These are phyloP conservation scores for Doris montereyensis DNA, from an alignment of 2,888 invertebrate species.

Conservation along the genomic window DNA sequence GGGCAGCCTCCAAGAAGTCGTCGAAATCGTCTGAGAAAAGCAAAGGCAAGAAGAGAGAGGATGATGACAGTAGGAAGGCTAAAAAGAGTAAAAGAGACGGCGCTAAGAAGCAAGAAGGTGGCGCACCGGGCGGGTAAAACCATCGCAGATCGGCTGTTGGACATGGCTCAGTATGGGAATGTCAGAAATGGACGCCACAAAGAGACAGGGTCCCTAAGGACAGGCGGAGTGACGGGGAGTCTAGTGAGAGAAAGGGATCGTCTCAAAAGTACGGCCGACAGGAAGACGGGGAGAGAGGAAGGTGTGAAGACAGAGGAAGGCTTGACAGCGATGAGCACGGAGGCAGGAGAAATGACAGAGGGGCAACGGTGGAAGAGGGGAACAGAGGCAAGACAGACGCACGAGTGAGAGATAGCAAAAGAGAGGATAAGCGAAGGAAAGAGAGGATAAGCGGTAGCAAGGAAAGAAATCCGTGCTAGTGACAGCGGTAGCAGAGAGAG, in stretches of 20 bases:
- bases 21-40: no score
- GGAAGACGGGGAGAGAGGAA: no score
- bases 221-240: background rate
- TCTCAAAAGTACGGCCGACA: background rate
- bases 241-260: background rate
- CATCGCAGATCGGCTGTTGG: slow-evolving; percentile 37
- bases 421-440: slow-evolving; percentile 22
- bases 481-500: background rate
- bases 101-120: background rate
- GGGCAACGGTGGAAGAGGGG: slow-evolving; percentile 26
- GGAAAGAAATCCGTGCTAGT: background rate
- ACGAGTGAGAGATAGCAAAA: slow-evolving; percentile 3
- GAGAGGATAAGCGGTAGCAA: slow-evolving; percentile 25
- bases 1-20: slow-evolving; percentile 8
- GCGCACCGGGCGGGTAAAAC: background rate
- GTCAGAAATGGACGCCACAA: background rate
- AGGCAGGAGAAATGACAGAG: slow-evolving; percentile 29
- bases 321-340: background rate
- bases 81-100: slow-evolving; percentile 44
- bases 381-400: slow-evolving; percentile 5
- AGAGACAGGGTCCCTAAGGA: background rate
- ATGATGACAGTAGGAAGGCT: slow-evolving; percentile 42
- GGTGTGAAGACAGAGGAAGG: background rate
- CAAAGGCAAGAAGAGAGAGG: slow-evolving; percentile 41
- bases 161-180: slow-evolving; percentile 38